Percentiles rank a stretch among this genome's conserved stretches.
Evolutionary conservation across 1,140 invertebrate species (phyloP).

Genomic region (Grapholita molesta): DNA sequence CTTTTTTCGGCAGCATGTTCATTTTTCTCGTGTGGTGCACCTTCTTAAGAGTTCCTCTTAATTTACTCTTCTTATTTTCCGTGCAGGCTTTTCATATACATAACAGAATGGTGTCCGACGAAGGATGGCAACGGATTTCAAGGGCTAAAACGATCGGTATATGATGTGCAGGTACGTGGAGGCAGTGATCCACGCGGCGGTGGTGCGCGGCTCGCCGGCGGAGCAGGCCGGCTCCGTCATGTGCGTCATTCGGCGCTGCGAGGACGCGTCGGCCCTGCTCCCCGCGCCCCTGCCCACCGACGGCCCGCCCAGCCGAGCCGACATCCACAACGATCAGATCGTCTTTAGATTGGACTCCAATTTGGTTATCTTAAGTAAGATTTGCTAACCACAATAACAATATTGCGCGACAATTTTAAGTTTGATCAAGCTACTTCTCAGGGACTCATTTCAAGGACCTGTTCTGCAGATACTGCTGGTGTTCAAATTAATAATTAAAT

Average conservation of each 20-base stretch:
- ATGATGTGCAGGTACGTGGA: conserved; percentile 64
- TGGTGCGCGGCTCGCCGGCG: conserved; percentile 83
- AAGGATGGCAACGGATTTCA: no score
- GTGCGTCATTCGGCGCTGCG: conserved; percentile 89
- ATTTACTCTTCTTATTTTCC: no score
- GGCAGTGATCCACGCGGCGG: conserved; percentile 78
- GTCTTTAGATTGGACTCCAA: conserved; percentile 93
- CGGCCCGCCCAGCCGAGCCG: conserved; percentile 76
- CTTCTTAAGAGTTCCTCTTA: no score
- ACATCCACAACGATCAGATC: conserved; percentile 94
- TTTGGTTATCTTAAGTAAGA: conserved; percentile 86
- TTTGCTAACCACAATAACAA: background rate
- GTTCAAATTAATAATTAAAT: no score
- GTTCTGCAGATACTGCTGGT: no score
- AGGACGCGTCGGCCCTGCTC: conserved; percentile 86
- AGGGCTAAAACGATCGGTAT: background rate
- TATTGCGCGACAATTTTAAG: background rate
- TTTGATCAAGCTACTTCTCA: no score
- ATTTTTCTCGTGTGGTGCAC: no score
- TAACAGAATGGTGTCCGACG: no score
- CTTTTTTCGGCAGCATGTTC: no score
- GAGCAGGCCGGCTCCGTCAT: conserved; percentile 80
- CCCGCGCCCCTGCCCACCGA: conserved; percentile 78
- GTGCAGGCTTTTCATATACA: no score
- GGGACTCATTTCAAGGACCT: no score